phyloP scores from a whole-genome alignment of 1,140 invertebrate species.

The Drepana arcuata region DNA sequence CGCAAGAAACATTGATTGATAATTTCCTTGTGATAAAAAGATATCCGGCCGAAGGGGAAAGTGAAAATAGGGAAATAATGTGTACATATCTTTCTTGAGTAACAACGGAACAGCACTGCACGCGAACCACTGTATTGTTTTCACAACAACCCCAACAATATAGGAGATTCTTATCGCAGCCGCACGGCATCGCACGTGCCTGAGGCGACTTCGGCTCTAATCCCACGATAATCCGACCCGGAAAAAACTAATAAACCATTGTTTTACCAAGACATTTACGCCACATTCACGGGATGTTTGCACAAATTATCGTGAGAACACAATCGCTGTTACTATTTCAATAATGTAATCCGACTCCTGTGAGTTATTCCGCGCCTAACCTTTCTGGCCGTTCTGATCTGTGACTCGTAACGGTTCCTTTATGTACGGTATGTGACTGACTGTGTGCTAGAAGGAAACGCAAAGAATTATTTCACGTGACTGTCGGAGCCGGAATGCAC shows the following conservation, averaged over 20 bases:
- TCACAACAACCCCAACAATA: constrained; percentile 16
- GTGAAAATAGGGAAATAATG: constrained; percentile 28
- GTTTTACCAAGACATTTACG: constrained; percentile 44
- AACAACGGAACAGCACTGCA: constrained; percentile 18
- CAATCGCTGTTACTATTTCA: constrained; percentile 35
- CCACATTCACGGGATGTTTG: constrained; percentile 36
- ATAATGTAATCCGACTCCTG: constrained; percentile 34
- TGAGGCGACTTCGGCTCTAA: constrained; percentile 27
- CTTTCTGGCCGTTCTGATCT: constrained; percentile 5
- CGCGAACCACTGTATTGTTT: constrained; percentile 19
- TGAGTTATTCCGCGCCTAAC: constrained; percentile 26
- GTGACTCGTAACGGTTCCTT: constrained; percentile 17
- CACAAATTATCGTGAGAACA: constrained; percentile 41
- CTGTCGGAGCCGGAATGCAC: constrained; percentile 13
- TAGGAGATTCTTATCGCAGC: constrained; percentile 33
- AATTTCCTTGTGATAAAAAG: constrained; percentile 22
- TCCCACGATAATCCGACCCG: constrained; percentile 52
- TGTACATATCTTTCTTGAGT: constrained; percentile 22
- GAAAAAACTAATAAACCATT: constrained; percentile 57
- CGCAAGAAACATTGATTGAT: constrained; percentile 24
- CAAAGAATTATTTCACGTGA: constrained; percentile 23
- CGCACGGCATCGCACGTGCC: constrained; percentile 45
- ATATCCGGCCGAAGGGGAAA: constrained; percentile 19
- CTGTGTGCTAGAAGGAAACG: constrained; percentile 5
- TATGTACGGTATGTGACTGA: constrained; percentile 35